Percentiles rank a stretch among this genome's conserved stretches.
Conservation (phyloP, 2,797 vertebrate genomes). For the Lepilemur ruficaudatus region DNA sequence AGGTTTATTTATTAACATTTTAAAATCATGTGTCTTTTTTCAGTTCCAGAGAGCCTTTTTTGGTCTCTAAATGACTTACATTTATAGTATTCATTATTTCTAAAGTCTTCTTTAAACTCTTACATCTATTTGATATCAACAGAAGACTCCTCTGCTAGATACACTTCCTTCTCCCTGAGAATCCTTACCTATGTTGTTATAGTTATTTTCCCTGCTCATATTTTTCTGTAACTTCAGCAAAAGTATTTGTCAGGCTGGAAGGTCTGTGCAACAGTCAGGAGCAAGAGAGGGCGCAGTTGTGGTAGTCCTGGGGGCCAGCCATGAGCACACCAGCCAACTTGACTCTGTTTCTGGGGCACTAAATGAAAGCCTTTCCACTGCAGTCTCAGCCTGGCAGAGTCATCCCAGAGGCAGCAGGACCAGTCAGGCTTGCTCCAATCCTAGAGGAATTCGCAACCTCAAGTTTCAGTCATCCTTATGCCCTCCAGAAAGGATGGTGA, state of each 20-base stretch:
- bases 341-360: background rate
- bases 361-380: background rate
- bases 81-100: background rate
- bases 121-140: background rate
- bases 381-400: background rate
- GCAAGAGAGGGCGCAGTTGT: accelerated
- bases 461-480: background rate
- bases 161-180: background rate
- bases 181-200: background rate
- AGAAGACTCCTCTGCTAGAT: background rate
- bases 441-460: no score
- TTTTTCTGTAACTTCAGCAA: background rate
- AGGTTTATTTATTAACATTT: background rate
- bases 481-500: background rate
- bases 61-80: background rate
- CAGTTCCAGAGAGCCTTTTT: background rate
- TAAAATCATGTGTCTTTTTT: background rate
- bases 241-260: background rate
- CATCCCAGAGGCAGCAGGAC: background rate
- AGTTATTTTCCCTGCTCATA: background rate
- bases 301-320: background rate
- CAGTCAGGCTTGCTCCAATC: background rate
- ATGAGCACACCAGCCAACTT: accelerated
- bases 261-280: background rate
- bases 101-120: background rate